Percentiles rank a stretch among this genome's conserved stretches.
These are phyloP conservation scores for Laterallus jamaicensis DNA, from an alignment of 2,113 vertebrate species.

Conservation along the genomic window DNA sequence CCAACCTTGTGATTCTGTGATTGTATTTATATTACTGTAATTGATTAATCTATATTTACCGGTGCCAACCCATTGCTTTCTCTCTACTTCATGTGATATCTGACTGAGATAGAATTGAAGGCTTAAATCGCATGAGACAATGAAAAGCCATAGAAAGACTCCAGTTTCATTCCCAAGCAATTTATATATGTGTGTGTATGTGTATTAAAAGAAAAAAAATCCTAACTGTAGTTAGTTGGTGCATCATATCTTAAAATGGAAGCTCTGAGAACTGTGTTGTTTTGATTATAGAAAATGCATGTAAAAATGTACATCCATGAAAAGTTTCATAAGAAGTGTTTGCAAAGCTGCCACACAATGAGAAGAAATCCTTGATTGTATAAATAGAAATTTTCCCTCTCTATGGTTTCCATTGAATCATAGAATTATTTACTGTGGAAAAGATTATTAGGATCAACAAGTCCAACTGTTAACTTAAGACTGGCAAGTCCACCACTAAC, in stretches of 20 bases:
- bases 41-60: not conserved
- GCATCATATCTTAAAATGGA: not conserved
- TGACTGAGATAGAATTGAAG: not conserved
- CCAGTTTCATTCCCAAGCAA: not conserved
- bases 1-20: not conserved
- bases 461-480: not conserved
- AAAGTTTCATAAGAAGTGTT: not conserved
- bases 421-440: not conserved
- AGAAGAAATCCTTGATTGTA: not conserved
- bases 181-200: too few species aligned
- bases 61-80: not conserved
- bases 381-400: not conserved
- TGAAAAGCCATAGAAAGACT: not conserved
- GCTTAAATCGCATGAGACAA: not conserved
- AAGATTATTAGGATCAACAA: not conserved
- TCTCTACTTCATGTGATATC: not conserved
- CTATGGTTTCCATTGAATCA: not conserved
- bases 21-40: not conserved
- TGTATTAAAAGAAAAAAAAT: not conserved
- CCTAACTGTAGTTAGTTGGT: not conserved
- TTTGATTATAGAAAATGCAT: not conserved
- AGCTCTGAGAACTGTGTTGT: not conserved
- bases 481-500: not conserved
- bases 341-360: not conserved
- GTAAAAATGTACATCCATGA: not conserved